Conservation (phyloP, 2,113 vertebrate genomes). For the Bambusicola thoracicus region DNA sequence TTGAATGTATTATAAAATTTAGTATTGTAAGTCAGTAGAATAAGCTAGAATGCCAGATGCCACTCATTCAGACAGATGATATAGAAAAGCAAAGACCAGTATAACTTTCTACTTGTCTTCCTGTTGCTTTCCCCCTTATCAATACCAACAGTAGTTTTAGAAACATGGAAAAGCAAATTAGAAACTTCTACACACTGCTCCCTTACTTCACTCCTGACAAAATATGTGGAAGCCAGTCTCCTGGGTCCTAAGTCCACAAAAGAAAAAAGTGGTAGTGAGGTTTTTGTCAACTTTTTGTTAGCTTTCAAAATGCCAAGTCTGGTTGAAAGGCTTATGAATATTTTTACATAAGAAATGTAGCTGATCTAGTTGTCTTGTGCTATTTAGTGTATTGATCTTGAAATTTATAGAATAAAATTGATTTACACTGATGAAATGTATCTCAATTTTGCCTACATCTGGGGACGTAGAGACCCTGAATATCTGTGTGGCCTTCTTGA, state of each 20-base stretch:
- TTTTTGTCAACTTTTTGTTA: background rate
- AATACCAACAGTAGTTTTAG: background rate
- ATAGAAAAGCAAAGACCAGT: background rate
- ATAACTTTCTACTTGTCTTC: background rate
- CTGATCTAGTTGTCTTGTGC: background rate
- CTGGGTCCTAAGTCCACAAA: background rate
- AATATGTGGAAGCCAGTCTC: background rate
- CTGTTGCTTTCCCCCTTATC: background rate
- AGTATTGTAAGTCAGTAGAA: background rate
- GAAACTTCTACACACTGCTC: background rate
- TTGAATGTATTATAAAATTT: background rate
- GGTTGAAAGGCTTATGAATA: background rate
- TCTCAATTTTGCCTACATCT: background rate
- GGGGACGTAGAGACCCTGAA: background rate
- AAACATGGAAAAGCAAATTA: background rate
- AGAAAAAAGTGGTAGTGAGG: background rate
- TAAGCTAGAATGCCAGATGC: background rate
- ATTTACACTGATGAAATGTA: background rate
- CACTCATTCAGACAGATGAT: accelerated
- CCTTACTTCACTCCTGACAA: background rate
- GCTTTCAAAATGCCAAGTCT: background rate
- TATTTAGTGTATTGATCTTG: background rate
- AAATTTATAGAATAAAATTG: background rate
- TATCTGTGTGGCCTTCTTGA: background rate
- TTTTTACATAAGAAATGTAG: background rate